Conservation (phyloP, 2,888 invertebrate genomes). For the Netelia inedita region DNA sequence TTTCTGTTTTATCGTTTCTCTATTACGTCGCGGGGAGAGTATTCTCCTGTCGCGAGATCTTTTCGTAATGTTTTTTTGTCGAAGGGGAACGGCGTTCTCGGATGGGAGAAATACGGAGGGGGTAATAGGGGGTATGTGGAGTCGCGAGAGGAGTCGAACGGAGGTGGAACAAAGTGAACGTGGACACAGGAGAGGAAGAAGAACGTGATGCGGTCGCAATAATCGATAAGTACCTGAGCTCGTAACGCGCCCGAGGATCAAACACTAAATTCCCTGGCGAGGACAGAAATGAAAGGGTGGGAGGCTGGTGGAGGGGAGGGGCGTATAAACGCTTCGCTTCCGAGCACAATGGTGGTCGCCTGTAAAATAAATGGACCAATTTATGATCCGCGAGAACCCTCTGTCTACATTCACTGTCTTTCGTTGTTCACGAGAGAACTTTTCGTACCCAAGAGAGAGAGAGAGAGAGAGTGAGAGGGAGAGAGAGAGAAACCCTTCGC, state of each 20-base stretch:
- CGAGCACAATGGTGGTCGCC: conserved; percentile 69
- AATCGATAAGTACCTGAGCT: conserved; percentile 39
- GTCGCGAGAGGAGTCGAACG: conserved; percentile 30
- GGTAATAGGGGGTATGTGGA: conserved; percentile 22
- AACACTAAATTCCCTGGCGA: conserved; percentile 36
- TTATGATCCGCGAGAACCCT: conserved; percentile 71
- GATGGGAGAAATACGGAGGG: background rate
- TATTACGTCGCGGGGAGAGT: conserved; percentile 42
- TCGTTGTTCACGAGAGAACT: conserved; percentile 2
- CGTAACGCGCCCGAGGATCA: conserved; percentile 5
- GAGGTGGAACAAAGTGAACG: conserved; percentile 25
- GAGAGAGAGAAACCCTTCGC: conserved; percentile 12
- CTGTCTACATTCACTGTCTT: conserved; percentile 23
- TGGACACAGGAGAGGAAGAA: conserved; percentile 14
- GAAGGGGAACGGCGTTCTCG: background rate
- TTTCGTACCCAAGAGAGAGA: background rate
- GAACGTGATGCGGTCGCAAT: conserved; percentile 43
- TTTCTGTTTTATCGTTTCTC: conserved; percentile 79
- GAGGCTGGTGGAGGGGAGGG: conserved; percentile 25
- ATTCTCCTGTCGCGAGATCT: conserved; percentile 22
- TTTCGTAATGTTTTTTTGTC: background rate
- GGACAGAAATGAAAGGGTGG: conserved; percentile 12
- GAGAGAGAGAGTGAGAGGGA: background rate
- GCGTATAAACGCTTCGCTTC: conserved; percentile 45
- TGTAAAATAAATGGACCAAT: conserved; percentile 82